Evolutionary conservation across 64 coral and sea anemone genomes (phyloP).

Genomic region (Platygyra sinensis): DNA sequence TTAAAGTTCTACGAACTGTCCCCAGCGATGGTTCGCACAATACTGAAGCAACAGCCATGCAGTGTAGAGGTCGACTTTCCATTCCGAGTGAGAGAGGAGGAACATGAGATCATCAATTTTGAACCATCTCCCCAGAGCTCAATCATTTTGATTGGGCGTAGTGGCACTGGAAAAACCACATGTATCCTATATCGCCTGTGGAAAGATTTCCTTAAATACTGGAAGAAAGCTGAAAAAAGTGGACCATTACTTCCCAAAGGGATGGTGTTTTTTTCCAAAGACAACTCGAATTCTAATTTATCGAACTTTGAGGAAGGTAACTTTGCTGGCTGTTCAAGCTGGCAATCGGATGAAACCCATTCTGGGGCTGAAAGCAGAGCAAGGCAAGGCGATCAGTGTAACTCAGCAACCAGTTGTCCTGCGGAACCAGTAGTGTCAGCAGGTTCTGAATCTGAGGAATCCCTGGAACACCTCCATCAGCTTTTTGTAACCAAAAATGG

Average conservation of each 20-base stretch:
- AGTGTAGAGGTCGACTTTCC: slow-evolving; percentile 78
- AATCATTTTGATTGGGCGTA: slow-evolving; percentile 88
- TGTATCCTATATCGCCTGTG: slow-evolving; percentile 95
- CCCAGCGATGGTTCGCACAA: slow-evolving; percentile 53
- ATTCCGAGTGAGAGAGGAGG: slow-evolving; percentile 84
- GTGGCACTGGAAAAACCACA: slow-evolving; percentile 97
- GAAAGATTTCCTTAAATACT: slow-evolving; percentile 86
- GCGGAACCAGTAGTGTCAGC: neutral
- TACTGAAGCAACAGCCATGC: slow-evolving; percentile 38
- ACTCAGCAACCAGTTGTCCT: neutral
- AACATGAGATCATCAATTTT: slow-evolving; percentile 87
- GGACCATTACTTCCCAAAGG: slow-evolving; percentile 85
- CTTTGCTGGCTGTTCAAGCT: neutral
- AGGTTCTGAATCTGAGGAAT: neutral
- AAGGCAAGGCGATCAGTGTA: neutral
- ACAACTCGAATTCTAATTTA: neutral
- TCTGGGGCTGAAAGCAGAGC: neutral
- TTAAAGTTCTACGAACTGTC: slow-evolving; percentile 87
- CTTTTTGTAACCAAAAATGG: slow-evolving; percentile 95
- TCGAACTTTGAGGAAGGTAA: neutral
- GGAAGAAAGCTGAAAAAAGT: slow-evolving; percentile 50
- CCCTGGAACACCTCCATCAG: slow-evolving; percentile 85
- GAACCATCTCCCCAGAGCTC: slow-evolving; percentile 48
- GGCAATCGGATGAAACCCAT: neutral
- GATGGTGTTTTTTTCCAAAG: neutral